Evolutionary conservation across 2,888 invertebrate species (phyloP), one percentile per base, ranked within the genome.

Genomic region (Notodonta dromedarius): DNA sequence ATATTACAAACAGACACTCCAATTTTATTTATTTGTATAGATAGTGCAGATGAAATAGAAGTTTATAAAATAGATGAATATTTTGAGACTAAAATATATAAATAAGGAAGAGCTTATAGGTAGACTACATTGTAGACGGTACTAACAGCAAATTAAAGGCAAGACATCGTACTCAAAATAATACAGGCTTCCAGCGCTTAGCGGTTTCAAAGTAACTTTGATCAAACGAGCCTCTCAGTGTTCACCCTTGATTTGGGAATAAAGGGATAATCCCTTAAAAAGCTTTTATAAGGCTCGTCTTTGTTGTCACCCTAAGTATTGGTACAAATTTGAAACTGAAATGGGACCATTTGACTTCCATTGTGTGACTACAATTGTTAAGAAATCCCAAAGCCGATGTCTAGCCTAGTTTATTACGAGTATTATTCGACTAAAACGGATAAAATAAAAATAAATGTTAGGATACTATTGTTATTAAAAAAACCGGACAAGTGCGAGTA

Each of bases 251-350:
- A 54, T 39, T 39, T 13, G 39, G 12, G 54, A 54, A 39, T 54
- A 14, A 39, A 54, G 39, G 39, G 54, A 54, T 54, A 54, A 54
- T 54, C 39, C 39, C 24, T n/a, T 54, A 54, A 54, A 53, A 54
- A 35, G 54, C 50, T 54, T 54, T 53, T 54, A 39, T 54, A 54
- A 54, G 39, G 9, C 35, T 39, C 54, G 39, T 39, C 54, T 54
- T 54, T 54, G 54, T 48, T 52, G 52, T 12, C 52, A 32, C 52
- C 32, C 52, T 32, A 53, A 53, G 53, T 54, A 39, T n/a, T 14
- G 39, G 54, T 39, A 39, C 35, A 39, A 54, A 39, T 54, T 54
- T 54, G n/a, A 13, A 39, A 54, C 54, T 54, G 39, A 39, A 54
- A 54, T 54, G 39, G 39, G 54, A 54, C 50, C 9, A 50, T 50